phyloP scores from a whole-genome alignment of 2,888 invertebrate genomes.

The Artemia sp. region DNA sequence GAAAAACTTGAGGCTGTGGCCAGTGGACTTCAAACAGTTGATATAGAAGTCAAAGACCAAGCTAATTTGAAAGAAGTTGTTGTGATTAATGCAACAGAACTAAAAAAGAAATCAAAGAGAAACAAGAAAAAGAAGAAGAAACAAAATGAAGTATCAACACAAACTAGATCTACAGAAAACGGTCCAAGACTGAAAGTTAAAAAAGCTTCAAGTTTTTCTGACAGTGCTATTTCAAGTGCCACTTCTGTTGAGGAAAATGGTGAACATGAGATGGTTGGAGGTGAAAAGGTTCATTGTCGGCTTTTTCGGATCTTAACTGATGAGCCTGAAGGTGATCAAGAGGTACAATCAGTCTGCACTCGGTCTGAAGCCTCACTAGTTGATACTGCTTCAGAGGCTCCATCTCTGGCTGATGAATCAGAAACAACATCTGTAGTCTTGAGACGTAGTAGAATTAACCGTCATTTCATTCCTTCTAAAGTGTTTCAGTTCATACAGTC shows the following conservation, averaged over 20 bases:
- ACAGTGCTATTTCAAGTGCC: constrained; percentile 1
- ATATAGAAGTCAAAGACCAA: not conserved
- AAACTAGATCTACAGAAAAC: not conserved
- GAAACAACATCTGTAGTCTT: constrained; percentile 7
- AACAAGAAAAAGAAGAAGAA: constrained; percentile 11
- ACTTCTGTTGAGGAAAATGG: constrained; percentile 1
- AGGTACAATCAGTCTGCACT: not conserved
- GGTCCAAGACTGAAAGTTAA: not conserved
- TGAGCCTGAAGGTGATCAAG: not conserved
- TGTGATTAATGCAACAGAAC: not conserved
- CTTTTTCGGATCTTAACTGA: constrained; percentile 5
- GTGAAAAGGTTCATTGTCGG: not conserved
- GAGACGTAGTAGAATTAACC: constrained; percentile 15
- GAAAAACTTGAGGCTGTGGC: constrained; percentile 1
- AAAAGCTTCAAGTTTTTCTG: constrained; percentile 1
- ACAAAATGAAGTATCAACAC: not conserved
- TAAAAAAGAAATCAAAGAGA: not conserved
- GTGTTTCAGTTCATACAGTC: constrained; percentile 21
- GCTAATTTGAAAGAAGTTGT: not conserved
- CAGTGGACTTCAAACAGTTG: not conserved
- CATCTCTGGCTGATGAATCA: not conserved
- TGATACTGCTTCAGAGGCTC: constrained; percentile 4
- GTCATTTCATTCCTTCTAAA: constrained; percentile 20
- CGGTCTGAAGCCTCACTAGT: constrained; percentile 4
- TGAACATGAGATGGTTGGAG: not conserved